Evolutionary conservation across 1,140 invertebrate species (phyloP).

Genomic region (Dendrolimus kikuchii): DNA sequence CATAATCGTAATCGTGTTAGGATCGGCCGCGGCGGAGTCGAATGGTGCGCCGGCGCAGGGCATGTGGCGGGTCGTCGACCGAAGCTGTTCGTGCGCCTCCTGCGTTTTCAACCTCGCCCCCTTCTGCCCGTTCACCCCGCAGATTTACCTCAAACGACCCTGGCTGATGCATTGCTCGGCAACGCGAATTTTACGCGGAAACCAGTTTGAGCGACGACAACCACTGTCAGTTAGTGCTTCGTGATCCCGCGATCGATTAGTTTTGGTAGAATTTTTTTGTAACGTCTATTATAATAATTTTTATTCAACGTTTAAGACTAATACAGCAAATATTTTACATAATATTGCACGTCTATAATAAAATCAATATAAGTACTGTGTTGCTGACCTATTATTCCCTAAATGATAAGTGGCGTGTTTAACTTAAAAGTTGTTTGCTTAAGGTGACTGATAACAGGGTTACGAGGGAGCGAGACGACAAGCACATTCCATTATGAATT

Average conservation of each 20-base stretch:
- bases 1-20: slow-evolving; percentile 43
- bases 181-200: slow-evolving; percentile 64
- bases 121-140: slow-evolving; percentile 26
- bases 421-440: slow-evolving; percentile 19
- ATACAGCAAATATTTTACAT: too few relatives aligned
- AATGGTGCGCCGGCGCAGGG: slow-evolving; percentile 59
- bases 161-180: slow-evolving; percentile 58
- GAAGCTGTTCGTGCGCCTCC: slow-evolving; percentile 53
- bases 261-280: slow-evolving; percentile 6
- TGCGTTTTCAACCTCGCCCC: slow-evolving; percentile 49
- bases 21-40: slow-evolving; percentile 45
- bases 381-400: not conserved
- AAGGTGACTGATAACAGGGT: slow-evolving; percentile 23
- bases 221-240: slow-evolving; percentile 32
- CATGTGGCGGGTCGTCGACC: slow-evolving; percentile 63
- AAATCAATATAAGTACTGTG: too few relatives aligned
- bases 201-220: slow-evolving; percentile 59
- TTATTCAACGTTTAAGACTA: too few relatives aligned
- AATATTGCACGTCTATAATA: too few relatives aligned
- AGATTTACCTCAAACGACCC: slow-evolving; percentile 44
- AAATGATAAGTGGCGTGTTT: slow-evolving; percentile 9
- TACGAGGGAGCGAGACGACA: slow-evolving; percentile 1
- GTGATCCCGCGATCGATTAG: slow-evolving; percentile 25
- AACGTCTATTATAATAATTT: not conserved
- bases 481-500: too few relatives aligned